phyloP scores from a whole-genome alignment of 1,140 invertebrate genomes.

The Panonychus citri region DNA sequence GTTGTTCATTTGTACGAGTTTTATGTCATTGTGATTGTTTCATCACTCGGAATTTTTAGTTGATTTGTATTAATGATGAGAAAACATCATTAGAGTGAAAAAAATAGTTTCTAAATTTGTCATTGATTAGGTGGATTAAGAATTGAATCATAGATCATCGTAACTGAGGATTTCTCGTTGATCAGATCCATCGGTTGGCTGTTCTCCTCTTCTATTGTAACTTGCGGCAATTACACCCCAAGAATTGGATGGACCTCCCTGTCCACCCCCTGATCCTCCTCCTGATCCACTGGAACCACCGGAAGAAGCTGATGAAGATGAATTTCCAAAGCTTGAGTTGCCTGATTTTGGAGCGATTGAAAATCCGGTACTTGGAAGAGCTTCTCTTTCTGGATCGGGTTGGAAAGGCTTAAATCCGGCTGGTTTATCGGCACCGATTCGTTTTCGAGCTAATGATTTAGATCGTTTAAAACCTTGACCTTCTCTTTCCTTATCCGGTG shows the following conservation, averaged over 20 bases:
- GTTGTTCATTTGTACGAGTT: too few relatives aligned
- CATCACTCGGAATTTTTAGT: too few relatives aligned
- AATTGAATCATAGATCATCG: background rate
- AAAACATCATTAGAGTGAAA: too few relatives aligned
- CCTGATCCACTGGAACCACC: background rate
- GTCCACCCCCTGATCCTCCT: too few relatives aligned
- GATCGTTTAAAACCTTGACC: constrained; percentile 44
- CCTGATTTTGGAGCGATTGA: background rate
- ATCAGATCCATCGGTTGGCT: background rate
- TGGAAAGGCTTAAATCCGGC: constrained; percentile 66
- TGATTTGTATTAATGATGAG: too few relatives aligned
- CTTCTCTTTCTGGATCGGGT: constrained; percentile 21
- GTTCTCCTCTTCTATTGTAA: background rate
- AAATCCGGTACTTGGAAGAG: background rate
- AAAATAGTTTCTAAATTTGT: too few relatives aligned
- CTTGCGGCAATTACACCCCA: background rate
- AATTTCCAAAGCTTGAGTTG: background rate
- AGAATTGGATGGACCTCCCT: background rate
- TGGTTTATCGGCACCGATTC: constrained; percentile 36
- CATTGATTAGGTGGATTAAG: too few relatives aligned
- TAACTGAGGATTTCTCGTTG: background rate
- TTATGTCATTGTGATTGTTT: too few relatives aligned
- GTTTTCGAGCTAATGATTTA: constrained; percentile 49
- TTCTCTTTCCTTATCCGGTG: constrained; percentile 48
- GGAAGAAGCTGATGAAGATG: background rate